Conservation (phyloP, 2,113 vertebrate genomes). For the Mola mola region DNA sequence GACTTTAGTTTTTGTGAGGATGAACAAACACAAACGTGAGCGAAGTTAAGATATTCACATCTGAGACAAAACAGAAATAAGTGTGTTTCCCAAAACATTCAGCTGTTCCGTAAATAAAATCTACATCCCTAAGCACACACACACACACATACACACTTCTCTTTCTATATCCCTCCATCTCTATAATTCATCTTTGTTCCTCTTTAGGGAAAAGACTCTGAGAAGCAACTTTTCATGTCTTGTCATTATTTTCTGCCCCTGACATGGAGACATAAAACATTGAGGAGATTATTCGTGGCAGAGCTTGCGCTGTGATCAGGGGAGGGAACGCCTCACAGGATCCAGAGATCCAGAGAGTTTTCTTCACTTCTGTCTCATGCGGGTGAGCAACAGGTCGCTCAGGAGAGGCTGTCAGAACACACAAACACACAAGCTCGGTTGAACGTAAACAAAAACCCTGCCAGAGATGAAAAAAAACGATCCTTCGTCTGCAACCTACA, state of each 20-base stretch:
- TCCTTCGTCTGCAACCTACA: slow-evolving; percentile 10
- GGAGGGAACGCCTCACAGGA: slow-evolving; percentile 51
- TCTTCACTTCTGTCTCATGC: slow-evolving; percentile 55
- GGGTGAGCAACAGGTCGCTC: slow-evolving; percentile 66
- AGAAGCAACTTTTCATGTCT: slow-evolving; percentile 55
- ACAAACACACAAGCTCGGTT: slow-evolving; percentile 12
- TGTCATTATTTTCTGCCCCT: slow-evolving; percentile 53
- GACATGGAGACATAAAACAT: slow-evolving; percentile 54
- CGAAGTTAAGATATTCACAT: too few relatives aligned
- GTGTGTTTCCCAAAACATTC: slow-evolving; percentile 1
- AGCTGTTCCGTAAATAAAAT: slow-evolving; percentile 33
- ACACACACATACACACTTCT: neutral
- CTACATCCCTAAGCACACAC: neutral
- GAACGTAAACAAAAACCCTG: slow-evolving; percentile 54
- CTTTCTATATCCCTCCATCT: slow-evolving; percentile 22
- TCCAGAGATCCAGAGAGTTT: slow-evolving; percentile 39
- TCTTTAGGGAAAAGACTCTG: slow-evolving; percentile 45
- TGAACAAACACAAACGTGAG: too few relatives aligned
- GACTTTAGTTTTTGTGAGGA: too few relatives aligned
- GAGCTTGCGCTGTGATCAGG: slow-evolving; percentile 50
- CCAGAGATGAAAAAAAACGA: slow-evolving; percentile 29
- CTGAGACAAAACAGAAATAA: slow-evolving; percentile 13
- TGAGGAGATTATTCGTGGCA: slow-evolving; percentile 50
- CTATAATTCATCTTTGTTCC: slow-evolving; percentile 63
- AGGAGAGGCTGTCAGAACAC: slow-evolving; percentile 45